phyloP scores from a whole-genome alignment of 2,888 invertebrate species.

The Cephus pulcher region DNA sequence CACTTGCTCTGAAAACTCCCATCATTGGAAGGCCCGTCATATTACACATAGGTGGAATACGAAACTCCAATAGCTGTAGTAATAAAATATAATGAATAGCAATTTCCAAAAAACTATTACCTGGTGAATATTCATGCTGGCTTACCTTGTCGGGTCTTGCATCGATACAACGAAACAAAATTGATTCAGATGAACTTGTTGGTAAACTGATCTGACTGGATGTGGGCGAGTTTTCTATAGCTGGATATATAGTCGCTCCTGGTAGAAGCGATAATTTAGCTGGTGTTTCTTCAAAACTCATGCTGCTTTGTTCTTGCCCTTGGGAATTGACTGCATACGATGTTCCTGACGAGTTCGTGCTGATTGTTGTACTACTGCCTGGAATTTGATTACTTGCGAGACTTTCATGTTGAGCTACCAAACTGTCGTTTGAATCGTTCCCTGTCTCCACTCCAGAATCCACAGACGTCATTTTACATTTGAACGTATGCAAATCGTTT shows the following conservation, averaged over 20 bases:
- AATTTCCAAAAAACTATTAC: background rate
- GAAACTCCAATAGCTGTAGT: conserved; percentile 25
- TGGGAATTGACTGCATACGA: background rate
- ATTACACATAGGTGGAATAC: conserved; percentile 25
- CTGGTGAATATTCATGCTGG: background rate
- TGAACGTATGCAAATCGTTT: background rate
- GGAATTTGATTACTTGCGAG: conserved; percentile 8
- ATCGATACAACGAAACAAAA: background rate
- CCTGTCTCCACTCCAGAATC: conserved; percentile 82
- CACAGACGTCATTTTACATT: conserved; percentile 65
- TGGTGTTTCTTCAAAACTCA: background rate
- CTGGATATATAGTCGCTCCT: background rate
- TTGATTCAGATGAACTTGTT: background rate
- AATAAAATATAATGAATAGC: conserved; percentile 1
- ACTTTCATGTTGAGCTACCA: conserved; percentile 41
- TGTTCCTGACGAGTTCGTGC: background rate
- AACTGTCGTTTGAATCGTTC: conserved; percentile 77
- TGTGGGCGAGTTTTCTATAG: background rate
- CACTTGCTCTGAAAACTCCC: conserved; percentile 23
- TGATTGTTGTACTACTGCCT: conserved; percentile 1
- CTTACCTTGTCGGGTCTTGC: background rate
- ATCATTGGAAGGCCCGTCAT: conserved; percentile 15
- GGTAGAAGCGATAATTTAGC: background rate
- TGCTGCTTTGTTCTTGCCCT: background rate
- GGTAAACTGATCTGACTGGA: background rate